Base-by-base conservation (phyloP, 2,888 invertebrate genomes). In the Nematopogon swammerdamellus region DNA sequence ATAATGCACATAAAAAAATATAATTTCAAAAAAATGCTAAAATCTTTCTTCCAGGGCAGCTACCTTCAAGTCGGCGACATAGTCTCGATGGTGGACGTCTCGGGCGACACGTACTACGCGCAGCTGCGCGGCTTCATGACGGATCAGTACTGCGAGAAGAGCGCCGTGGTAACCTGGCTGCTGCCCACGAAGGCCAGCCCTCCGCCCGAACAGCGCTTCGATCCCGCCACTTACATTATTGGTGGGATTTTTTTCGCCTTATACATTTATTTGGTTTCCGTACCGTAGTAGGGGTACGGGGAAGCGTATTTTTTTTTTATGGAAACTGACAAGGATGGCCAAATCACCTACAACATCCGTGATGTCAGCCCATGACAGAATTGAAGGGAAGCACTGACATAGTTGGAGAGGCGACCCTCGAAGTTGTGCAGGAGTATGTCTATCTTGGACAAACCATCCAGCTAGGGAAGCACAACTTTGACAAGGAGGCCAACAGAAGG, bases 71-170 rank as follows among this genome's bases (percentile, higher is more conserved):
- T 91, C 14, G 96, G 96, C 0, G 96, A 97, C 64, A 89, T 97
- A 57, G 94, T 96, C 0, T 92, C 93, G 0, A 80, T 95, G 68
- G 80, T 86, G 50, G 94, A 94, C 62, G 71, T 83, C 36, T 87
- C 88, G 3, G 87, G 89, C 48, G 87, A 86, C 53, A 83, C 86
- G 19, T 97, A 88, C 72, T 97, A 94, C 63, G 95, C 94, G 5
- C 95, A 96, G 75, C 86, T 96, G 50, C 82, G 92, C 49, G 95
- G 95, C 1, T 85, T 97, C 49, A 77, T 96, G 52, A 91, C 92
- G 0, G 96, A 97, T 67, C 92, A 94, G 65, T 96, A 92, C 67
- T 92, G 94, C 59, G 92, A 95, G 65, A 95, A 95, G 71, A 95
- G 94, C 66, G 95, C 95, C 0, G 92, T 91, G 2, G 77, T 96